Evolutionary conservation across 2,888 invertebrate species (phyloP).

Genomic region (Melinaea menophilus): DNA sequence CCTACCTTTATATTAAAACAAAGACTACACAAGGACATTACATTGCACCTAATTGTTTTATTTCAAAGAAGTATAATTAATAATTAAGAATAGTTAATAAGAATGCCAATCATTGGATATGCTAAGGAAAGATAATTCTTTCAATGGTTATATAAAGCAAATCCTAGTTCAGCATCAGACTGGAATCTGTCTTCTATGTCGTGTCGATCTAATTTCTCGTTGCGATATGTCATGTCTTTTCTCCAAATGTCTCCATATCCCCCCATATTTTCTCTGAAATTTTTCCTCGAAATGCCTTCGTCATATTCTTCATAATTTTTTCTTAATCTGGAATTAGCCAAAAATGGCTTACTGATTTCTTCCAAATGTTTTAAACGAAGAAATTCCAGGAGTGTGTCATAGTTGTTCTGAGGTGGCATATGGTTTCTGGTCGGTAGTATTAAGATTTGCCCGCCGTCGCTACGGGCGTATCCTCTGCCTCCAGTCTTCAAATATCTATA

Average conservation of each 20-base stretch:
- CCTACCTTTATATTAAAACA: too few species aligned
- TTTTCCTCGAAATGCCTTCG: background rate
- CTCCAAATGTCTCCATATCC: background rate
- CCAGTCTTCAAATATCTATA: constrained; percentile 64
- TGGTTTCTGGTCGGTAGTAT: constrained; percentile 54
- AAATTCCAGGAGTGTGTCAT: constrained; percentile 58
- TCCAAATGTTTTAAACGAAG: constrained; percentile 49
- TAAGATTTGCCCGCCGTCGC: constrained; percentile 61
- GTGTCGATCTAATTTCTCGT: too few species aligned
- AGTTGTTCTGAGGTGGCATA: constrained; percentile 49
- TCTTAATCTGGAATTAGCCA: background rate
- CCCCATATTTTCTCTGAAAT: background rate
- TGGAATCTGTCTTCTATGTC: too few species aligned
- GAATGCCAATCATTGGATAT: too few species aligned
- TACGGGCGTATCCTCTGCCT: constrained; percentile 60
- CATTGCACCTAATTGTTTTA: too few species aligned
- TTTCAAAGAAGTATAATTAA: too few species aligned
- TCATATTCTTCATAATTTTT: background rate
- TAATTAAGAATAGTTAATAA: too few species aligned
- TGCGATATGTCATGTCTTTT: too few species aligned
- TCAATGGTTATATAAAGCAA: too few species aligned
- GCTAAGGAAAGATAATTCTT: too few species aligned
- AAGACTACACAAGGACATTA: too few species aligned
- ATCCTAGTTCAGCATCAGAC: too few species aligned
- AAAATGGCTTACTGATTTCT: constrained; percentile 30